These are phyloP conservation scores for Fragum sueziense DNA, from an alignment of 2,888 invertebrate genomes.

Conservation along the genomic window DNA sequence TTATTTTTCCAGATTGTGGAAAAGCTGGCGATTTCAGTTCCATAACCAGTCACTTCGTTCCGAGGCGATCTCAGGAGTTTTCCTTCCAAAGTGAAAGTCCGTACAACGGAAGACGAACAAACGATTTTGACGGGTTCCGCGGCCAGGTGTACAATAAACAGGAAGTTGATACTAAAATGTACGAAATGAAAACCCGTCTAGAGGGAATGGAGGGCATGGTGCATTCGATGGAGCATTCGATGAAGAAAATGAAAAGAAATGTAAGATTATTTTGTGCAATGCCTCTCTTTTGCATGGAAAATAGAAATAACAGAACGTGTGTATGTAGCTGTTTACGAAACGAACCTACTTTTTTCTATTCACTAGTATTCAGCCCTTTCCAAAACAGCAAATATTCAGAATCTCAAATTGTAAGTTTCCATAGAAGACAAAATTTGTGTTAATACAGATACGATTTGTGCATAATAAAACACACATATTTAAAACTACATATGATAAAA, in stretches of 20 bases:
- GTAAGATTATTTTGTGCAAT: no score
- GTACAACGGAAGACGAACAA: slow-evolving; percentile 6
- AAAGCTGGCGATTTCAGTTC: slow-evolving; percentile 80
- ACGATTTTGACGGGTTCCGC: slow-evolving; percentile 36
- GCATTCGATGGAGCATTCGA: slow-evolving; percentile 84
- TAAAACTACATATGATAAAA: no score
- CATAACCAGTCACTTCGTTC: slow-evolving; percentile 78
- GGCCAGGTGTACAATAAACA: slow-evolving; percentile 57
- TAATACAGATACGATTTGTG: no score
- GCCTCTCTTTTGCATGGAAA: no score
- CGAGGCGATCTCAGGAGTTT: slow-evolving; percentile 68
- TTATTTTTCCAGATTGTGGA: slow-evolving; percentile 78
- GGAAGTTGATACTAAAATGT: slow-evolving; percentile 65
- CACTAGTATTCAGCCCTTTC: no score
- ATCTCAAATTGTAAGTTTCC: no score
- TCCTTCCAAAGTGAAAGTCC: slow-evolving; percentile 62
- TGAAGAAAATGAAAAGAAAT: slow-evolving; percentile 84
- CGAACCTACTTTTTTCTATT: no score
- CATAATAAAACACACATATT: no score
- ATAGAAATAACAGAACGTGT: no score
- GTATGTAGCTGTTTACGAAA: no score
- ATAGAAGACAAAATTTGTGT: no score
- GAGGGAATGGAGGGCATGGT: slow-evolving; percentile 85
- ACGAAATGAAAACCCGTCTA: slow-evolving; percentile 77
- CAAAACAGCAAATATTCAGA: no score